Base-by-base conservation (phyloP, 1,140 invertebrate genomes). In the Eulimnadia texana region DNA sequence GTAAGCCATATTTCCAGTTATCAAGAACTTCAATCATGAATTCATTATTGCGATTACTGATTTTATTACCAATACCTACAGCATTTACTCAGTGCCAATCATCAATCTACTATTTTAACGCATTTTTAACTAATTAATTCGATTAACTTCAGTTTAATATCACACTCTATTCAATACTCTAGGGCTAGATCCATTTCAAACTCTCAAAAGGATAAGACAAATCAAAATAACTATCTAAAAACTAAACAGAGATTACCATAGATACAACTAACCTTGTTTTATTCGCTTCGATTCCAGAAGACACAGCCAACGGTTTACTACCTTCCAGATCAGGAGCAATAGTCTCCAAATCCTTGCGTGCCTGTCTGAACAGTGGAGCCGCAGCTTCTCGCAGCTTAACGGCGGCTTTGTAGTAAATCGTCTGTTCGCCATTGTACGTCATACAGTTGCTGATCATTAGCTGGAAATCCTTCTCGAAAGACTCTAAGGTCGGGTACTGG, bases 361-460 rank as follows among this genome's bases (percentile, higher is more conserved):
- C 24, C 64, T 64, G 62, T 55, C 19, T 64, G 20, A 64, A 63
- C 25, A 28, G 50, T 16, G 62, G 56, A 22, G 67, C 64, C 65
- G 79, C 79, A 73, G 90, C 84, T 66, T 95, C 90, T 53, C 86
- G 80, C 81, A 96, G 85, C 68, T 85, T 88, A 0, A 90, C 75
- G 16, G 87, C 93, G 6, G 90, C 86, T 63, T 85, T 82, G 73
- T 86, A 85, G 70, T 60, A 58, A 82, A 89, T 84, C 0, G 93
- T 96, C 67, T 94, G 91, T 72, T 91, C 93, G 58, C 89, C 86
- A 75, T 98, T 97, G 70, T 98, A 98, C 0, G 84, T 86, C 61
- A 94, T 77, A 71, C 94, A 98, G 71, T 98, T 98, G 58, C 83
- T 83, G 27, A 97, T 89, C 84, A 98, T 97, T 0, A 97, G 76